These are phyloP conservation scores for Helleia helle DNA, from an alignment of 2,888 invertebrate genomes.

Conservation along the genomic window DNA sequence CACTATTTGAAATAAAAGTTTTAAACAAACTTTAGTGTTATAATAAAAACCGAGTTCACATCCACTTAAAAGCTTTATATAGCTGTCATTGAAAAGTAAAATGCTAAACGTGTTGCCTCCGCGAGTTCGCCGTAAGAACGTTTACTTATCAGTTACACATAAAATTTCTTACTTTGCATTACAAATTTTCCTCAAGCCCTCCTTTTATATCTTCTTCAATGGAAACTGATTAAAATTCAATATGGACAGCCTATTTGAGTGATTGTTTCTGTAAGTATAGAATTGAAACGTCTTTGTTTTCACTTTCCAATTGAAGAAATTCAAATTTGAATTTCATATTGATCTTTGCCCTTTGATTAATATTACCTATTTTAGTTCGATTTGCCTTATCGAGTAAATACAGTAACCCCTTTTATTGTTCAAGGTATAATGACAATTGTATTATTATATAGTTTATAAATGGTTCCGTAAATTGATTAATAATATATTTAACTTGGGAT, in stretches of 20 bases:
- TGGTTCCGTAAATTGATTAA: too few relatives aligned
- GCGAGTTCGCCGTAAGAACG: conserved; percentile 45
- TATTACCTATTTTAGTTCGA: conserved; percentile 17
- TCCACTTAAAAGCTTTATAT: conserved; percentile 36
- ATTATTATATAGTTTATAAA: too few relatives aligned
- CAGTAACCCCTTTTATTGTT: conserved; percentile 10
- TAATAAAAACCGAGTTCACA: conserved; percentile 26
- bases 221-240: conserved; percentile 72
- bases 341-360: conserved; percentile 32
- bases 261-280: conserved; percentile 58
- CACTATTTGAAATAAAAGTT: too few relatives aligned
- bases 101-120: conserved; percentile 58
- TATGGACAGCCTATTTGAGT: conserved; percentile 68
- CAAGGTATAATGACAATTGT: neutral
- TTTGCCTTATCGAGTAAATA: conserved; percentile 20
- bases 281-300: conserved; percentile 44
- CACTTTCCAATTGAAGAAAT: conserved; percentile 41
- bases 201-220: conserved; percentile 65
- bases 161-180: conserved; percentile 71
- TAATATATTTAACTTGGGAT: too few relatives aligned
- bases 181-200: conserved; percentile 64
- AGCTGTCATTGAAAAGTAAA: conserved; percentile 43
- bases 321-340: conserved; percentile 45
- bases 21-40: neutral
- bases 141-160: conserved; percentile 66